Base-by-base conservation (phyloP, 2,888 invertebrate species). In the Horisme vitalbata region DNA sequence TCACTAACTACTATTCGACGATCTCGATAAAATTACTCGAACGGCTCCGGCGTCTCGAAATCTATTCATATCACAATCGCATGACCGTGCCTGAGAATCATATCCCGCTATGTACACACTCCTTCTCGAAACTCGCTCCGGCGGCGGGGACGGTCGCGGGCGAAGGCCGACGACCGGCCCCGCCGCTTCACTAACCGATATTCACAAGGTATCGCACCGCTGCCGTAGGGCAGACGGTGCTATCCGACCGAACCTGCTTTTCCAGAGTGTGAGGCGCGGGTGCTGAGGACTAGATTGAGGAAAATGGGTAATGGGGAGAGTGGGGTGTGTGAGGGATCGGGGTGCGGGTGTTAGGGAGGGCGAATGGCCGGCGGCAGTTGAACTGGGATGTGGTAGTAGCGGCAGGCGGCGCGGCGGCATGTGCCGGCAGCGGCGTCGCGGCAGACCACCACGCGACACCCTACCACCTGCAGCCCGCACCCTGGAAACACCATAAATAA, bases 361-460 rank as follows among this genome's bases (percentile, higher is more conserved):
- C 84, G 81, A 62, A 86, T 81, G 75, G 96, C 96, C 78, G 96
- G 95, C 78, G 96, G 96, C 92, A 96, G 91, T 79, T 93, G 94
- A 85, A 96, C 94, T 77, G 97, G 97, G 93, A 97, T 96, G 93
- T 97, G 97, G 93, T 97, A 97, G 93, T 96, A 97, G 94, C 97
- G 97, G 94, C 97, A 97, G 90, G 95, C 93, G 90, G 96, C 94
- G 90, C 97, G 95, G 84, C 95, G 93, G 91, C 97, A 97, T 90
- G 95, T 93, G 90, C 97, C 97, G 88, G 96, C 96, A 79, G 96
- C 96, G 87, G 96, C 96, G 92, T 97, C 97, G 88, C 97, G 96
- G 91, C 97, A 97, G 86, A 97, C 97, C 89, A 96, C 96, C 92
- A 97, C 97, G 90, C 96, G 95, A 90, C 96, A 95, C 91, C 97